A percentile compares a stretch with the other conserved stretches of the same genome.
These are phyloP conservation scores for Drosophila melanosoma DNA, from an alignment of 2,888 invertebrate species.

Conservation along the genomic window DNA sequence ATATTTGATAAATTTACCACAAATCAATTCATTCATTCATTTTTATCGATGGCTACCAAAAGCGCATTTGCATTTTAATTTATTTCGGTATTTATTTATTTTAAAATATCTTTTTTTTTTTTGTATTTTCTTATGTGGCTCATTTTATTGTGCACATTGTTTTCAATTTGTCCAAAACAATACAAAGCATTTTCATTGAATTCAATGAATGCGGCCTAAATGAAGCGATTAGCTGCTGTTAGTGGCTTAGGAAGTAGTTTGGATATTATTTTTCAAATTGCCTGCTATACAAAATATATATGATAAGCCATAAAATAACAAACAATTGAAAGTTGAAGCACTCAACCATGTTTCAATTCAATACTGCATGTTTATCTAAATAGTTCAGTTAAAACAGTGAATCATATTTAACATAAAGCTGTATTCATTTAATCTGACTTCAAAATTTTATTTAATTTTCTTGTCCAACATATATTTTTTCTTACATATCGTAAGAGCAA, in stretches of 20 bases:
- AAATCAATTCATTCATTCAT: constrained; percentile 17
- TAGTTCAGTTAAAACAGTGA: not conserved
- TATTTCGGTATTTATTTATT: constrained; percentile 1
- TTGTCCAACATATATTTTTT: not conserved
- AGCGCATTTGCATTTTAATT: constrained; percentile 37
- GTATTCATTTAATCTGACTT: not conserved
- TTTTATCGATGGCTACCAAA: constrained; percentile 40
- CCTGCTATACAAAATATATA: not conserved
- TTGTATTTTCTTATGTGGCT: constrained; percentile 13
- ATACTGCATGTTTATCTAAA: not conserved
- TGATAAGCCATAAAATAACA: not conserved
- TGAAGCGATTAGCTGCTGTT: constrained; percentile 31
- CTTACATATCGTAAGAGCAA: not conserved
- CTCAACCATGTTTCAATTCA: not conserved
- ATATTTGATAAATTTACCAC: constrained; percentile 23
- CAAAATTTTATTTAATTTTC: not conserved
- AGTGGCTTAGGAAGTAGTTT: constrained; percentile 15
- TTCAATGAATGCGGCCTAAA: constrained; percentile 19
- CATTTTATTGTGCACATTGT: constrained; percentile 16
- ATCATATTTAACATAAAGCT: not conserved
- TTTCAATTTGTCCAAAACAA: constrained; percentile 7
- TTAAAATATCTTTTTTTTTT: constrained; percentile 19
- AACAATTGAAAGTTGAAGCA: constrained; percentile 1
- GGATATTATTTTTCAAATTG: constrained; percentile 5
- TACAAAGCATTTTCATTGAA: constrained; percentile 21